A percentile compares a stretch with the other conserved stretches of the same genome.
Conservation (phyloP, 2,888 invertebrate species). For the Serrognathus titanus region DNA sequence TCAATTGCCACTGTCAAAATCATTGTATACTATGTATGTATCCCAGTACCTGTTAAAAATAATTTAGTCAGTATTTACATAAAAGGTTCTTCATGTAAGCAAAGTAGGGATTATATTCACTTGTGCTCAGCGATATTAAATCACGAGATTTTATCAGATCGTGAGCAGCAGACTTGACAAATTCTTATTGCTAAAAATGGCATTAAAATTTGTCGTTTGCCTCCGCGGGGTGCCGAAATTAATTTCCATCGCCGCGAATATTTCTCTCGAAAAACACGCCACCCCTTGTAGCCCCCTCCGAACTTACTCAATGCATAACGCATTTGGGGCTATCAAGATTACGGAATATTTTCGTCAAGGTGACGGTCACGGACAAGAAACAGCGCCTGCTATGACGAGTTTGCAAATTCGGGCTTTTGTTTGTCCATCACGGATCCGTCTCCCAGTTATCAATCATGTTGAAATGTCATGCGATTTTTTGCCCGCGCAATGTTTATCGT, state of each 20-base stretch:
- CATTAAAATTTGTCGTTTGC: constrained; percentile 3
- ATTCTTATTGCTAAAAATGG: constrained; percentile 1
- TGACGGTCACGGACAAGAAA: constrained; percentile 32
- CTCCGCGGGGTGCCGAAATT: constrained; percentile 5
- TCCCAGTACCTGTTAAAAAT: too few relatives aligned
- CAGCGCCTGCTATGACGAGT: constrained; percentile 39
- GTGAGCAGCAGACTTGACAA: not conserved
- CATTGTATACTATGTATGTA: too few relatives aligned
- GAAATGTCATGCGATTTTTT: constrained; percentile 16
- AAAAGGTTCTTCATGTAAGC: too few relatives aligned
- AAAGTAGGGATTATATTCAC: not conserved
- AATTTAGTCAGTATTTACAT: too few relatives aligned
- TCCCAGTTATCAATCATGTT: constrained; percentile 37
- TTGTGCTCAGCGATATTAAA: constrained; percentile 1
- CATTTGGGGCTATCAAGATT: constrained; percentile 37
- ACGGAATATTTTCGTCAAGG: constrained; percentile 28
- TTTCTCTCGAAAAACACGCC: constrained; percentile 21
- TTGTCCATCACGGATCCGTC: constrained; percentile 30
- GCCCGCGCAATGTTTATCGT: too few relatives aligned
- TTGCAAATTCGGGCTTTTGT: constrained; percentile 39
- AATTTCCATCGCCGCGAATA: constrained; percentile 12
- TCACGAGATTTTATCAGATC: not conserved
- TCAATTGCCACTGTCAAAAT: too few relatives aligned
- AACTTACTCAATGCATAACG: constrained; percentile 15
- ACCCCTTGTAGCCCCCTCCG: constrained; percentile 18